Conservation (phyloP, 2,888 invertebrate species). For the Beris morrisii region DNA sequence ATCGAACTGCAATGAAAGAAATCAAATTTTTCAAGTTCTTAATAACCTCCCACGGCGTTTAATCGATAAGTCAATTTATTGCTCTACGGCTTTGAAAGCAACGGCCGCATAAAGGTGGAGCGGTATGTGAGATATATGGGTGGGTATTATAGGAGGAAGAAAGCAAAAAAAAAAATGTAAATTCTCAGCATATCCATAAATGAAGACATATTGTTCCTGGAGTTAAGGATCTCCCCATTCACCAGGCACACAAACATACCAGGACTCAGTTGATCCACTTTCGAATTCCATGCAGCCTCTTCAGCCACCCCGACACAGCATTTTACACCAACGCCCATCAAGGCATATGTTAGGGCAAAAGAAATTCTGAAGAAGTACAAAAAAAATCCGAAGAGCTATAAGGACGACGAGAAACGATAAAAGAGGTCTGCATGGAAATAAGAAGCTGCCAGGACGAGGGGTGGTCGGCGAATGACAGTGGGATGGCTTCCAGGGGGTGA, state of each 20-base stretch:
- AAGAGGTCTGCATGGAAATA: no score
- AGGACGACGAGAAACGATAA: no score
- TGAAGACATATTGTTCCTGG: constrained; percentile 33
- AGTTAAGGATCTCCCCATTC: neutral
- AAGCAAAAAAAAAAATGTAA: constrained; percentile 29
- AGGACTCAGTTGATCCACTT: constrained; percentile 17
- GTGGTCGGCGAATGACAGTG: no score
- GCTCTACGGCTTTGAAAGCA: constrained; percentile 28
- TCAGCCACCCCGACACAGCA: constrained; percentile 10
- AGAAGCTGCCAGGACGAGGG: no score
- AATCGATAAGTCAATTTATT: constrained; percentile 37
- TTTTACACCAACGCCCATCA: constrained; percentile 17
- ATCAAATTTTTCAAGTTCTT: constrained; percentile 32
- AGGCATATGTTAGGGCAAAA: neutral
- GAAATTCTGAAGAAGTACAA: no score
- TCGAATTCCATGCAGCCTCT: neutral
- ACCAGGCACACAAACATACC: constrained; percentile 1
- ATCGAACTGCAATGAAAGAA: constrained; percentile 17
- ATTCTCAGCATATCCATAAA: constrained; percentile 35
- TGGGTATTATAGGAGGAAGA: neutral
- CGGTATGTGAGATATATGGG: neutral
- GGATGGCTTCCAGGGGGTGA: no score
- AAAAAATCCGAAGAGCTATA: no score
- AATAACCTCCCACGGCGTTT: constrained; percentile 32
- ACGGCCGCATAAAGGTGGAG: neutral